Conservation (phyloP, 1,140 invertebrate genomes). For the Monomorium pharaonis region DNA sequence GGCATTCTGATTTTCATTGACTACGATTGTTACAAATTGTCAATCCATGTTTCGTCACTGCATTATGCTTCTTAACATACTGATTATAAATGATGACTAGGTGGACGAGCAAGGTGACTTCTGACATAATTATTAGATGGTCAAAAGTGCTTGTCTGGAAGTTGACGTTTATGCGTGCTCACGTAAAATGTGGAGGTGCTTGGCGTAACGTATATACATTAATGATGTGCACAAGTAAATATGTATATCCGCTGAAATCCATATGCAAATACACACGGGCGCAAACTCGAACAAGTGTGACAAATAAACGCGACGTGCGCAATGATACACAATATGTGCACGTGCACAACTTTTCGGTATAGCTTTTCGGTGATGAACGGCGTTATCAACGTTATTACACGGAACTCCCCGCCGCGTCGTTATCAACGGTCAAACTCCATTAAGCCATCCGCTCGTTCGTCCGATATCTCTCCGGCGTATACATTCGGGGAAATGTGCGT, state of each 20-base stretch:
- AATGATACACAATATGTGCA: conserved; percentile 26
- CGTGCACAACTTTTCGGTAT: conserved; percentile 37
- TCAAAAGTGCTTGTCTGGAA: neutral
- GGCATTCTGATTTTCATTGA: neutral
- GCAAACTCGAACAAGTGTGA: conserved; percentile 24
- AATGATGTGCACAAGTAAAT: neutral
- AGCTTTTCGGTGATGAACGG: conserved; percentile 58
- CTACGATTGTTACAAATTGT: neutral
- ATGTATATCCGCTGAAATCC: neutral
- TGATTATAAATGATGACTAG: neutral
- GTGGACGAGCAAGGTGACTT: neutral
- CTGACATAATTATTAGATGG: neutral
- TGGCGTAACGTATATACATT: neutral
- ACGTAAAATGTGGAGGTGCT: neutral
- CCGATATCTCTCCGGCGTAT: conserved; percentile 39
- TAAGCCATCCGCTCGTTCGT: conserved; percentile 70
- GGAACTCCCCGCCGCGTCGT: conserved; percentile 46
- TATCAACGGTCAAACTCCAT: conserved; percentile 74
- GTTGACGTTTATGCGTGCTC: neutral
- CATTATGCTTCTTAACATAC: neutral
- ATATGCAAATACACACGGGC: conserved; percentile 10
- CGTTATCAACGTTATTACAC: conserved; percentile 70
- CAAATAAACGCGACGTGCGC: conserved; percentile 36
- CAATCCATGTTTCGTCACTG: neutral
- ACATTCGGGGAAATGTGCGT: conserved; percentile 13